These are phyloP conservation scores for Cotesia vestalis DNA, from an alignment of 1,140 invertebrate species.

Conservation along the genomic window DNA sequence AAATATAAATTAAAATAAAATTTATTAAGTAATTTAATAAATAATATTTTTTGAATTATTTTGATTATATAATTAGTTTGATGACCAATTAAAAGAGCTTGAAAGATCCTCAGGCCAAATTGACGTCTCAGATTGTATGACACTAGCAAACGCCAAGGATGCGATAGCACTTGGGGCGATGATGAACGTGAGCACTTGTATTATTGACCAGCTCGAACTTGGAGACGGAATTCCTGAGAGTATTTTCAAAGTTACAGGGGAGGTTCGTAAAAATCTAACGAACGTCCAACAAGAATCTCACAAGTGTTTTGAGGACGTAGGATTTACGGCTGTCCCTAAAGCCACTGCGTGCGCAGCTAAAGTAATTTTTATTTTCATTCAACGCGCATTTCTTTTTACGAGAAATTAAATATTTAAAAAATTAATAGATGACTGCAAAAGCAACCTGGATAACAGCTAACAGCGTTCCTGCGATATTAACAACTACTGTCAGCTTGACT, in stretches of 20 bases:
- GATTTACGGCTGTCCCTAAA: slow-evolving; percentile 24
- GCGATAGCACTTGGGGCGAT: slow-evolving; percentile 29
- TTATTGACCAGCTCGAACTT: slow-evolving; percentile 39
- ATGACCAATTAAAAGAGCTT: slow-evolving; percentile 24
- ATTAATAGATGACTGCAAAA: slow-evolving; percentile 36
- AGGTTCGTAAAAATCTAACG: slow-evolving; percentile 30
- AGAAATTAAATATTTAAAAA: not conserved
- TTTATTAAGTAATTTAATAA: too few relatives aligned
- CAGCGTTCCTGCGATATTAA: slow-evolving; percentile 29
- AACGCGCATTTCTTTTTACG: not conserved
- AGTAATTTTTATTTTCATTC: slow-evolving; percentile 41
- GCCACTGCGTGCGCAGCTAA: slow-evolving; percentile 45
- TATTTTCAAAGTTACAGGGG: slow-evolving; percentile 36
- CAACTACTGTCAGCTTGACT: slow-evolving; percentile 23
- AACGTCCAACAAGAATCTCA: slow-evolving; percentile 35
- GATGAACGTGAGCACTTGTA: slow-evolving; percentile 40
- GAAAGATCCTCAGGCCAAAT: slow-evolving; percentile 4
- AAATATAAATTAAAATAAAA: too few relatives aligned
- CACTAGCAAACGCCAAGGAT: slow-evolving; percentile 27
- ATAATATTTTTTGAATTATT: too few relatives aligned
- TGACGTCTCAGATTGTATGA: slow-evolving; percentile 37
- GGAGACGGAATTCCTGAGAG: slow-evolving; percentile 37
- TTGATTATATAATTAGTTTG: not conserved
- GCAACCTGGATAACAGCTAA: slow-evolving; percentile 38
- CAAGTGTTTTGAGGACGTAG: slow-evolving; percentile 43